Percentiles rank a stretch among this genome's conserved stretches.
Evolutionary conservation across 2,113 vertebrate genomes (phyloP).

Genomic region (Lepus americanus): DNA sequence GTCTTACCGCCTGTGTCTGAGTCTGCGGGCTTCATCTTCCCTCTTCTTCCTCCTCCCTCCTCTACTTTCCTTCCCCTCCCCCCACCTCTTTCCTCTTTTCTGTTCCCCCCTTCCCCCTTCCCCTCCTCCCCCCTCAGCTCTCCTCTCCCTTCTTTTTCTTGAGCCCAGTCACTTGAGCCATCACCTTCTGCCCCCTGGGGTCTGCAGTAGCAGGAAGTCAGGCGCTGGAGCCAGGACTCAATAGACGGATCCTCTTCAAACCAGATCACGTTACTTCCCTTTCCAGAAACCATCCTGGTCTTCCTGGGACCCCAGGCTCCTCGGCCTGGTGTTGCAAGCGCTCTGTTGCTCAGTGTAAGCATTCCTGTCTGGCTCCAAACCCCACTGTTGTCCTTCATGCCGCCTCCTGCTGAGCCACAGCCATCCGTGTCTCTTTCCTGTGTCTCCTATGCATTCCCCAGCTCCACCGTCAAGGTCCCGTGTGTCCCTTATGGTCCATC

Average conservation of each 20-base stretch:
- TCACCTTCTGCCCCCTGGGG: no score
- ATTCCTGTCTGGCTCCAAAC: background rate
- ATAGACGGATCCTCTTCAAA: background rate
- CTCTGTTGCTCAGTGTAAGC: background rate
- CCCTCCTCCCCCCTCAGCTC: background rate
- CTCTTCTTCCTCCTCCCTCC: no score
- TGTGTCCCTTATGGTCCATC: background rate
- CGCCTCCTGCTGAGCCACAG: background rate
- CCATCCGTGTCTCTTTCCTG: background rate
- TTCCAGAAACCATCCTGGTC: background rate
- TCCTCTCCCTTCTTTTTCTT: no score
- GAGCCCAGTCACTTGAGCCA: no score
- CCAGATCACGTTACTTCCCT: background rate
- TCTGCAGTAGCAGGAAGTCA: no score
- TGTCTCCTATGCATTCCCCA: background rate
- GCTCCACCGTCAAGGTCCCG: background rate
- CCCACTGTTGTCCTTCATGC: background rate
- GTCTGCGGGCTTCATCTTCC: background rate
- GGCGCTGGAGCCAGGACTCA: no score
- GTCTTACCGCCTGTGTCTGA: no score
- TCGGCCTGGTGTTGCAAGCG: background rate
- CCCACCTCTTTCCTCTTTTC: no score
- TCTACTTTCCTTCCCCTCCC: no score
- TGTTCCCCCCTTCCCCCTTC: background rate
- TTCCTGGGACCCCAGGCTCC: accelerated